A percentile compares a stretch with the other conserved stretches of the same genome.
These are phyloP conservation scores for Acleris laterana DNA, from an alignment of 2,888 invertebrate species.

Conservation along the genomic window DNA sequence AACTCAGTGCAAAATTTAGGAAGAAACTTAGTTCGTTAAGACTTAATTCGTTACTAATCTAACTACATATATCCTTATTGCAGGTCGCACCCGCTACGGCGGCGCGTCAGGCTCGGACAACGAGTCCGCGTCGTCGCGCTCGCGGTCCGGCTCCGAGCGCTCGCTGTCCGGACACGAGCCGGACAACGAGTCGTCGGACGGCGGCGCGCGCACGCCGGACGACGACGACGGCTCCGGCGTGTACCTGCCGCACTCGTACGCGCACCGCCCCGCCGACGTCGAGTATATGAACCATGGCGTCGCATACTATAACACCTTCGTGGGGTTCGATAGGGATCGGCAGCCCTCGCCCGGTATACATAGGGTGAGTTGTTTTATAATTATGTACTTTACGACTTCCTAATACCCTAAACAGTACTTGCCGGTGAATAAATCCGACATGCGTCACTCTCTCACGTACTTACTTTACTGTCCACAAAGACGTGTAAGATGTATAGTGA, in stretches of 20 bases:
- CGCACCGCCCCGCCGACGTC: constrained; percentile 61
- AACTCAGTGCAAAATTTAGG: too few relatives aligned
- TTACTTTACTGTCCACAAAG: too few relatives aligned
- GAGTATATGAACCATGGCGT: constrained; percentile 84
- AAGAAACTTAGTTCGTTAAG: too few relatives aligned
- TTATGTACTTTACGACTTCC: too few relatives aligned
- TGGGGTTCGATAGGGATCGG: constrained; percentile 82
- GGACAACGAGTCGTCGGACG: constrained; percentile 90
- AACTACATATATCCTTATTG: constrained; percentile 2
- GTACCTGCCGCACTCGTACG: constrained; percentile 87
- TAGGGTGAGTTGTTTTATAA: constrained; percentile 63
- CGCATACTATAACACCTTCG: constrained; percentile 85
- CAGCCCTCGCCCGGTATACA: constrained; percentile 75
- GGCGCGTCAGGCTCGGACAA: constrained; percentile 79
- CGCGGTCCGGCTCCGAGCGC: constrained; percentile 84
- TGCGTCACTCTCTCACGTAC: too few relatives aligned
- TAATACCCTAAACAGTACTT: too few relatives aligned
- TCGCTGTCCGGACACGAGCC: constrained; percentile 90
- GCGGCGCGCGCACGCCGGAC: constrained; percentile 87
- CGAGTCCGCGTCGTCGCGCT: constrained; percentile 88
- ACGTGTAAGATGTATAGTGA: too few relatives aligned
- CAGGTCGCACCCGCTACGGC: constrained; percentile 88
- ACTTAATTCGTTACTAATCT: not conserved
- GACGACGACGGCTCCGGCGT: constrained; percentile 87
- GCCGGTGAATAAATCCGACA: too few relatives aligned